These are phyloP conservation scores for Rhea americana DNA, from an alignment of 2,113 vertebrate species.

Conservation along the genomic window DNA sequence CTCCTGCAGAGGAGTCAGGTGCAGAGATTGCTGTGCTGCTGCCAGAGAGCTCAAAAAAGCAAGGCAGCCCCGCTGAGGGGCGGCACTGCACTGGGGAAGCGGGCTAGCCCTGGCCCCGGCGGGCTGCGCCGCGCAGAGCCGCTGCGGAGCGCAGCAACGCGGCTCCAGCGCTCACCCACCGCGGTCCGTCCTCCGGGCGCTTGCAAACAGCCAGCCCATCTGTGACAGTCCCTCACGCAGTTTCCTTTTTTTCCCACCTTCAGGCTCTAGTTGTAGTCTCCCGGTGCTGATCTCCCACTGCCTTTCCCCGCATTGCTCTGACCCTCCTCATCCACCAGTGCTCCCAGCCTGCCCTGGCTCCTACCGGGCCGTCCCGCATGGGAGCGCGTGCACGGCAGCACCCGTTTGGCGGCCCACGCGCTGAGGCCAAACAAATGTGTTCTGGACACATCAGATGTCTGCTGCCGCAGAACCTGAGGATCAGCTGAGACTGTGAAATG, in stretches of 20 bases:
- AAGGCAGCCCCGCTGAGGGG: accelerated
- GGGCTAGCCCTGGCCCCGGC: accelerated
- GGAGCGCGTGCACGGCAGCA: not conserved
- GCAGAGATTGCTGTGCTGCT: not conserved
- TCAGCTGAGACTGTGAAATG: not conserved
- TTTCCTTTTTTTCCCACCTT: not conserved
- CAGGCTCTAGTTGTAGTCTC: not conserved
- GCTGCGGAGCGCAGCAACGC: accelerated
- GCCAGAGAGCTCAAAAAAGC: not conserved
- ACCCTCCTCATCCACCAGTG: not conserved
- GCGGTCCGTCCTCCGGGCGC: not conserved
- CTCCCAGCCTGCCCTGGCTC: not conserved
- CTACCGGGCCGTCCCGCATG: too few species aligned
- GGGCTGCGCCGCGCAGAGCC: not conserved
- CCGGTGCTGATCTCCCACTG: not conserved
- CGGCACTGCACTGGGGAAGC: accelerated
- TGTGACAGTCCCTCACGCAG: accelerated
- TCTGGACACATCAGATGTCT: not conserved
- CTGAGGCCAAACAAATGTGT: accelerated
- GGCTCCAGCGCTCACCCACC: not conserved
- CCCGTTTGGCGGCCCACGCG: not conserved
- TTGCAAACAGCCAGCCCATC: not conserved
- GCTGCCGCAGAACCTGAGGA: not conserved
- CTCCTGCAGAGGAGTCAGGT: not conserved
- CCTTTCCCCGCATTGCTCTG: not conserved